These are phyloP conservation scores for Panonychus citri DNA, from an alignment of 1,140 invertebrate species.

Conservation along the genomic window DNA sequence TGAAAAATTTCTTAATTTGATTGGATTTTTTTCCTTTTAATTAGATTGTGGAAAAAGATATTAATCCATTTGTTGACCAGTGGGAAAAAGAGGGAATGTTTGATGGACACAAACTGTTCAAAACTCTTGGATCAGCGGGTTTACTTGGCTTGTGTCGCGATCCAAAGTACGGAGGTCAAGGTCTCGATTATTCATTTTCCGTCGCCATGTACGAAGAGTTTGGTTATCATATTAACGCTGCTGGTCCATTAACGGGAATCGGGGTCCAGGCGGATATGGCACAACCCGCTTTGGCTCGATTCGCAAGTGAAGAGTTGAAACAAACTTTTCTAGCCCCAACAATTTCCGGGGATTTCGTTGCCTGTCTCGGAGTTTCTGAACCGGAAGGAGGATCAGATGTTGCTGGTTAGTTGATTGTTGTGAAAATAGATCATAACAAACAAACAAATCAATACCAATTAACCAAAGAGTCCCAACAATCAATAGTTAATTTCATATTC, in stretches of 20 bases:
- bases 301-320: conserved; percentile 33
- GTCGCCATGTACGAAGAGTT: conserved; percentile 32
- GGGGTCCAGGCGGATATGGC: conserved; percentile 32
- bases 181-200: conserved; percentile 32
- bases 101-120: conserved; percentile 32
- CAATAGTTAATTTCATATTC: too few relatives aligned
- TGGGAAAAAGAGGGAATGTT: conserved; percentile 30
- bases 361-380: conserved; percentile 34
- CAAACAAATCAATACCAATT: neutral
- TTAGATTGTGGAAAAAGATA: conserved; percentile 31
- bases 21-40: conserved; percentile 1
- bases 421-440: neutral
- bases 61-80: conserved; percentile 34
- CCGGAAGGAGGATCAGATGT: conserved; percentile 33
- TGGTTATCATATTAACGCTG: conserved; percentile 28
- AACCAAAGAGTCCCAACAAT: neutral
- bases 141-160: conserved; percentile 30
- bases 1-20: neutral
- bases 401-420: conserved; percentile 22
- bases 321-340: conserved; percentile 31
- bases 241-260: conserved; percentile 31
- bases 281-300: conserved; percentile 20
- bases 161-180: conserved; percentile 17
- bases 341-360: conserved; percentile 31
- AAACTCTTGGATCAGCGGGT: conserved; percentile 31